Percentiles rank a stretch among this genome's conserved stretches.
Conservation (phyloP, 2,888 invertebrate genomes). For the Scrobipalpa costella region DNA sequence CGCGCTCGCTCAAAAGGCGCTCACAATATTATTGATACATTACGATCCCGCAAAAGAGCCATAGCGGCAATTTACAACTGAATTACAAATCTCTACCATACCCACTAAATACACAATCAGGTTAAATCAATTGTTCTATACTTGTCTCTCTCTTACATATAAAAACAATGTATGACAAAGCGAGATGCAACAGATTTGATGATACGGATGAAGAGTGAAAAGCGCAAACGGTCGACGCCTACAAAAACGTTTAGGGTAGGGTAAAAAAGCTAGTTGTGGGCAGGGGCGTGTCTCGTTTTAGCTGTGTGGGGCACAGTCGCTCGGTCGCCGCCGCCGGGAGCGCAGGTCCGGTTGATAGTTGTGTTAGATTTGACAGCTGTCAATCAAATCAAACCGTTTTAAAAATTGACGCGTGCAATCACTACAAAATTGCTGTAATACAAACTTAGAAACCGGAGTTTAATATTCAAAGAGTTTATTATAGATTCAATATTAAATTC, state of each 20-base stretch:
- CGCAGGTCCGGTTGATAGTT: constrained; percentile 54
- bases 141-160: constrained; percentile 44
- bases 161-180: constrained; percentile 33
- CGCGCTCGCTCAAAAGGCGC: constrained; percentile 54
- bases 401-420: constrained; percentile 40
- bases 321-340: constrained; percentile 66
- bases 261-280: constrained; percentile 66
- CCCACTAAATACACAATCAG: constrained; percentile 76
- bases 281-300: constrained; percentile 65
- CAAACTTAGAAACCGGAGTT: constrained; percentile 7
- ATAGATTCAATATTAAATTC: constrained; percentile 51
- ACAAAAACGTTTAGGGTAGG: constrained; percentile 61
- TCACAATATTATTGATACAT: constrained; percentile 77
- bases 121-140: constrained; percentile 69
- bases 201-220: constrained; percentile 53
- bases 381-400: constrained; percentile 32
- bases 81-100: constrained; percentile 76
- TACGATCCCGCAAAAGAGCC: constrained; percentile 74
- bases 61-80: constrained; percentile 76
- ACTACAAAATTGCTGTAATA: constrained; percentile 7
- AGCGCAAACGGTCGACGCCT: constrained; percentile 62
- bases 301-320: constrained; percentile 60
- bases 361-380: constrained; percentile 65
- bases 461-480: constrained; percentile 38
- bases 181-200: constrained; percentile 43